Evolutionary conservation across 1,140 invertebrate species (phyloP), one percentile per base, ranked within the genome.

Genomic region (Heliothis subflexa): DNA sequence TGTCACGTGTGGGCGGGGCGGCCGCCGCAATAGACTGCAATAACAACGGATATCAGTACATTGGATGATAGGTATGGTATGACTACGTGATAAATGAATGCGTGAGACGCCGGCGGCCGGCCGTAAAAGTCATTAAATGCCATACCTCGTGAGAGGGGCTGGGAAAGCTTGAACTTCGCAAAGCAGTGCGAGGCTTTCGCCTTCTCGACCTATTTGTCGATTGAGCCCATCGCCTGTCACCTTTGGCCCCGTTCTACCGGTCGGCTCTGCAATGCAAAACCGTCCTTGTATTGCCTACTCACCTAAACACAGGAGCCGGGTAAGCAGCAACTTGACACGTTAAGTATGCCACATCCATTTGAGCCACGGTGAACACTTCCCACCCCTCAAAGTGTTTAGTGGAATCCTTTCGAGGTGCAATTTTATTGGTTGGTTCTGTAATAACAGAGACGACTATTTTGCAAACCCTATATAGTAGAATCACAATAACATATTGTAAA

Each of bases 121-220:
- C 87, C 88, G 75, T 80, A 18, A 40, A 40, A 73, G 61, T 61
- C 75, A 66, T 40, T 61, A 76, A 72, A 85, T 74, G 85, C 79
- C 89, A 81, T 92, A 92, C 92, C 92, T 94, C 86, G 87, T 89
- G 81, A 95, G 90, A 85, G 97, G 96, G 80, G 96, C 96, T 74
- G 96, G 96, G 91, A 95, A 96, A 80, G 96, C 96, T 93, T 97
- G 96, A 59, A 96, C 96, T 83, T 96, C 96, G 86, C 96, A 97
- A 55, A 97, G 93, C 68, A 97, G 90, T 80, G 95, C 95, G 74
- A 93, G 88, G 81, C 77, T 91, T 81, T 88, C 81, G 25, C 81
- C 83, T 73, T 73, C 75, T 83, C 86, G 95, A 83, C 91, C 94
- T 86, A 93, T 85, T 76, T 95, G 92, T 85, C 95, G 95, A 84